phyloP scores from a whole-genome alignment of 1,140 invertebrate species.

The Drosophila cardini region DNA sequence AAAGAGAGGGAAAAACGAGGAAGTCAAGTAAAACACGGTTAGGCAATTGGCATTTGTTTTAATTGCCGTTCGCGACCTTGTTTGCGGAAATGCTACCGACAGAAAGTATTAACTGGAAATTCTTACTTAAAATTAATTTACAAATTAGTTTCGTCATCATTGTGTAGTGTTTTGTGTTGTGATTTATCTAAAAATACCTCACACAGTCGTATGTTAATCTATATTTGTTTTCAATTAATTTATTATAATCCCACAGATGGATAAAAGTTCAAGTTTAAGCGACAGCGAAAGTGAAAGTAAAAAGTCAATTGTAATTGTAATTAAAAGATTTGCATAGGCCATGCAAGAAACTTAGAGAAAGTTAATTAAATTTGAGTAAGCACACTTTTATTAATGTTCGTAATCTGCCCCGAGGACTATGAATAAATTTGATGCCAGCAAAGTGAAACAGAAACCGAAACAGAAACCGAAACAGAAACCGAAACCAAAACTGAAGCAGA shows the following conservation, averaged over 20 bases:
- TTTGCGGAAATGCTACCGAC: conserved; percentile 58
- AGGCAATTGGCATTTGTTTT: conserved; percentile 64
- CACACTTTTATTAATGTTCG: conserved; percentile 75
- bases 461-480: conserved; percentile 15
- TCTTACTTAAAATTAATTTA: background rate
- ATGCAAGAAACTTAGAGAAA: conserved; percentile 23
- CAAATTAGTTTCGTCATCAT: conserved; percentile 26
- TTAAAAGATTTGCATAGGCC: conserved; percentile 57
- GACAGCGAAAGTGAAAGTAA: conserved; percentile 38
- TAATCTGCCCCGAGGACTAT: conserved; percentile 67
- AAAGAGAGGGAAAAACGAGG: background rate
- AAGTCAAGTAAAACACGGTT: background rate
- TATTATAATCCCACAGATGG: background rate
- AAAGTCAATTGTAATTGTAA: conserved; percentile 76
- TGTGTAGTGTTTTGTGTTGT: background rate
- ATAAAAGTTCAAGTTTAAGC: conserved; percentile 31
- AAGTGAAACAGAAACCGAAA: conserved; percentile 9
- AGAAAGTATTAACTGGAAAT: conserved; percentile 25
- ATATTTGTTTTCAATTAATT: conserved; percentile 21
- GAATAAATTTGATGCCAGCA: conserved; percentile 63
- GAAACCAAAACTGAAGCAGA: background rate
- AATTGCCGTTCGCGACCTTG: conserved; percentile 58
- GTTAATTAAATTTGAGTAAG: conserved; percentile 75
- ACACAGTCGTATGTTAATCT: conserved; percentile 1
- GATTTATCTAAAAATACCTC: background rate